phyloP scores from a whole-genome alignment of 2,113 vertebrate species.

The Mobula hypostoma region DNA sequence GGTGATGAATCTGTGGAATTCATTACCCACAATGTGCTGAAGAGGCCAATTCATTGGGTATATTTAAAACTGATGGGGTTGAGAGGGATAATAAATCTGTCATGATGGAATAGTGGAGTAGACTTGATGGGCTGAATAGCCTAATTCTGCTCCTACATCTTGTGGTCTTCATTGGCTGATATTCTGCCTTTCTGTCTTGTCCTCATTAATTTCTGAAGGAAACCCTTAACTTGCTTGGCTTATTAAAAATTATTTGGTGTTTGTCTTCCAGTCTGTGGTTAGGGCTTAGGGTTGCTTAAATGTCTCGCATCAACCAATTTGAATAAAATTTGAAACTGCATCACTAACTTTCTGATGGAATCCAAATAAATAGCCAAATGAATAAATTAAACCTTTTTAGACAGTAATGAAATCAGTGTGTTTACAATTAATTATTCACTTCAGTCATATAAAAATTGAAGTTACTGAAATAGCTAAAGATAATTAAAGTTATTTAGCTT shows the following conservation, averaged over 20 bases:
- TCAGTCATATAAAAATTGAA: neutral
- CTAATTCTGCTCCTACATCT: too few species aligned
- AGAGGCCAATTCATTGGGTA: too few species aligned
- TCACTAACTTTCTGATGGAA: neutral
- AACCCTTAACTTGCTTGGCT: neutral
- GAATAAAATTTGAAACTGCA: neutral
- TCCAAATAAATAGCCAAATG: neutral
- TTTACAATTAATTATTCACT: too few species aligned
- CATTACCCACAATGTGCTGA: too few species aligned
- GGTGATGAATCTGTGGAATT: too few species aligned
- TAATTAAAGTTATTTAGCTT: neutral
- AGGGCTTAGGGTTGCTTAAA: neutral
- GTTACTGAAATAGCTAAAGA: neutral
- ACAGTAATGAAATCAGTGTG: neutral
- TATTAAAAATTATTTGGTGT: neutral
- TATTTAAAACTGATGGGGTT: too few species aligned
- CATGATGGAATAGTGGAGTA: too few species aligned
- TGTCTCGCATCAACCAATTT: neutral
- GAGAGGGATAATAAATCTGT: too few species aligned
- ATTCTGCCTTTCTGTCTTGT: neutral
- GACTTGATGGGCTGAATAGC: too few species aligned
- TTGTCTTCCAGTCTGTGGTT: neutral
- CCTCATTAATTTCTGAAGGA: neutral
- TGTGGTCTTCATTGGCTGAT: neutral
- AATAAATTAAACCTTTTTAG: neutral